A percentile compares a stretch with the other conserved stretches of the same genome.
phyloP scores from a whole-genome alignment of 2,797 vertebrate genomes.

The Myoxocephalus aenaeus region DNA sequence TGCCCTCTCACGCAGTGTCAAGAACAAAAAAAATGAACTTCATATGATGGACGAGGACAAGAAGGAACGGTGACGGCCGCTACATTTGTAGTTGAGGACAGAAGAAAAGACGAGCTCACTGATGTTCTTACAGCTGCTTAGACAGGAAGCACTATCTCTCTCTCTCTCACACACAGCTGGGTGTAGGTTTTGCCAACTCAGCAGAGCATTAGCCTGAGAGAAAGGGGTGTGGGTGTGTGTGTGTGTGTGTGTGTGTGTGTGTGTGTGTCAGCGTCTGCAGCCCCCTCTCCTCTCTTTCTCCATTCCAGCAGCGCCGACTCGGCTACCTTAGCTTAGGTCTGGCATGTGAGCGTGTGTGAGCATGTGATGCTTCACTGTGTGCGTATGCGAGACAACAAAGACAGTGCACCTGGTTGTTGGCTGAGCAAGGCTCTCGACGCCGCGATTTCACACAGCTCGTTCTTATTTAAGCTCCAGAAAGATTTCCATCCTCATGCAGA shows the following conservation, averaged over 20 bases:
- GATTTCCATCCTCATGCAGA: too few relatives aligned
- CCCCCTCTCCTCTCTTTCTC: constrained; percentile 9
- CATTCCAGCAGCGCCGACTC: constrained; percentile 35
- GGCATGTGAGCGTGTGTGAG: not conserved
- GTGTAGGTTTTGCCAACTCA: constrained; percentile 54
- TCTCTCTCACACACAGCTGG: constrained; percentile 31
- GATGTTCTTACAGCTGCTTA: constrained; percentile 29
- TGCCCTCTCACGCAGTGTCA: too few relatives aligned
- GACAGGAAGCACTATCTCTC: constrained; percentile 25
- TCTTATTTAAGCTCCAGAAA: not conserved
- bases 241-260: constrained; percentile 4
- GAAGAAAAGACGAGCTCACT: constrained; percentile 6
- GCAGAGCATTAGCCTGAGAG: constrained; percentile 43
- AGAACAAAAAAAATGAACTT: too few relatives aligned
- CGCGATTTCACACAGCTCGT: constrained; percentile 5
- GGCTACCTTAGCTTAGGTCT: constrained; percentile 34
- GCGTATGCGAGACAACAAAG: not conserved
- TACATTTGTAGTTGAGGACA: not conserved
- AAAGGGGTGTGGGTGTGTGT: constrained; percentile 24
- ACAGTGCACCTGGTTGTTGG: constrained; percentile 11
- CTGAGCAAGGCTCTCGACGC: constrained; percentile 22
- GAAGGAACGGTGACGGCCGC: not conserved
- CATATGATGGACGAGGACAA: too few relatives aligned
- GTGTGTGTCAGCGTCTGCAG: not conserved
- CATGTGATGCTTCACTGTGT: constrained; percentile 12